These are phyloP conservation scores for Myiotriccus ornatus DNA, from an alignment of 2,797 vertebrate species.

Conservation along the genomic window DNA sequence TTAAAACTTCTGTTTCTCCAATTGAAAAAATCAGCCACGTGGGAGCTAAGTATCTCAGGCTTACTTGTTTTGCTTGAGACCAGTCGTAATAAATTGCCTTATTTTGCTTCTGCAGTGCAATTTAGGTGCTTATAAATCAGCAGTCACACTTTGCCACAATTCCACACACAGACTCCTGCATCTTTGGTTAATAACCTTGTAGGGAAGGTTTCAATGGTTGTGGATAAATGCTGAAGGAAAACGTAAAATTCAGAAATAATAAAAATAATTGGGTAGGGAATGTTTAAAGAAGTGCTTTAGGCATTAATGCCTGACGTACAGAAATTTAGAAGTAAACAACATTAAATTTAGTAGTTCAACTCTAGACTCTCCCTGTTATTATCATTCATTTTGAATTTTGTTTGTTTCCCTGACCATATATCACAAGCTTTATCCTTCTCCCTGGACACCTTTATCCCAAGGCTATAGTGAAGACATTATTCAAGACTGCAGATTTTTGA, in stretches of 20 bases:
- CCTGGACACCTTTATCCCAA: not conserved
- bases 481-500: not conserved
- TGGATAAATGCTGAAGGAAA: not conserved
- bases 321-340: not conserved
- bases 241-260: not conserved
- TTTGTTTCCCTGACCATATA: not conserved
- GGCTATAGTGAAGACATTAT: not conserved
- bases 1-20: constrained; percentile 36
- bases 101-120: not conserved
- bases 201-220: not conserved
- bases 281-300: not conserved
- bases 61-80: not conserved
- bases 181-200: not conserved
- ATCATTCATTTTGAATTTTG: not conserved
- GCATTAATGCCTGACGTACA: not conserved
- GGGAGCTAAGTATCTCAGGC: not conserved
- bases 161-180: not conserved
- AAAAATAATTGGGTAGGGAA: not conserved
- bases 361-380: not conserved
- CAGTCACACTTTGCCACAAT: not conserved
- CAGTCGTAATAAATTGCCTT: not conserved
- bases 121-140: not conserved
- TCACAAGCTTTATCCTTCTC: not conserved
- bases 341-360: not conserved
- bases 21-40: not conserved